These are phyloP conservation scores for Pipistrellus pipistrellus DNA, from an alignment of 2,797 vertebrate genomes.

Conservation along the genomic window DNA sequence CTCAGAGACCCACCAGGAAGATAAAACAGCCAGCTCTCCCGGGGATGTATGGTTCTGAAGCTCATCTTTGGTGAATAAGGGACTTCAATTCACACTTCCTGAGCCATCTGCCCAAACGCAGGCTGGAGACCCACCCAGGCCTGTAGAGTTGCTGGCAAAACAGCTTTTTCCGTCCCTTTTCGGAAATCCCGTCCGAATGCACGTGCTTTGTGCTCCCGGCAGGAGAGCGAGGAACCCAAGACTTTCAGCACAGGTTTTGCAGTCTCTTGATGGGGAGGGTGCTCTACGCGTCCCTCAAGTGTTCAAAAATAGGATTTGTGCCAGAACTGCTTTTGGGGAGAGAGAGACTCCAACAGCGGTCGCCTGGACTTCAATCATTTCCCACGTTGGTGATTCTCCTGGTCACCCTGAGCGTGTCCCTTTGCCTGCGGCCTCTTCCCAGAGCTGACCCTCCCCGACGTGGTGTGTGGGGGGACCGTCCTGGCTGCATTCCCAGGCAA, in stretches of 20 bases:
- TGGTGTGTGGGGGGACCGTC: constrained; percentile 70
- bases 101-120: not conserved
- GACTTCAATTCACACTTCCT: not conserved
- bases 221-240: not conserved
- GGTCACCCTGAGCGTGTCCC: not conserved
- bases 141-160: not conserved
- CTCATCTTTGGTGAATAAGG: not conserved
- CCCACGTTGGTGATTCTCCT: not conserved
- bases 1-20: not conserved
- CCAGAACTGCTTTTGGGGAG: not conserved
- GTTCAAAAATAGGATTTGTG: not conserved
- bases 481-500: constrained; percentile 70
- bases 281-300: not conserved
- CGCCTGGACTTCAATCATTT: not conserved
- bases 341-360: not conserved
- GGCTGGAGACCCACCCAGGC: not conserved
- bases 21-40: not conserved
- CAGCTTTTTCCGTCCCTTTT: not conserved
- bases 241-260: constrained; percentile 1
- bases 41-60: not conserved
- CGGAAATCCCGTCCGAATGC: not conserved
- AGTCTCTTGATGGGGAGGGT: not conserved
- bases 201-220: not conserved
- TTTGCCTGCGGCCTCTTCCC: not conserved
- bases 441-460: constrained; percentile 24